Percentiles rank a stretch among this genome's conserved stretches.
Evolutionary conservation across 2,888 invertebrate genomes (phyloP).

Genomic region (Conomelus anceps): DNA sequence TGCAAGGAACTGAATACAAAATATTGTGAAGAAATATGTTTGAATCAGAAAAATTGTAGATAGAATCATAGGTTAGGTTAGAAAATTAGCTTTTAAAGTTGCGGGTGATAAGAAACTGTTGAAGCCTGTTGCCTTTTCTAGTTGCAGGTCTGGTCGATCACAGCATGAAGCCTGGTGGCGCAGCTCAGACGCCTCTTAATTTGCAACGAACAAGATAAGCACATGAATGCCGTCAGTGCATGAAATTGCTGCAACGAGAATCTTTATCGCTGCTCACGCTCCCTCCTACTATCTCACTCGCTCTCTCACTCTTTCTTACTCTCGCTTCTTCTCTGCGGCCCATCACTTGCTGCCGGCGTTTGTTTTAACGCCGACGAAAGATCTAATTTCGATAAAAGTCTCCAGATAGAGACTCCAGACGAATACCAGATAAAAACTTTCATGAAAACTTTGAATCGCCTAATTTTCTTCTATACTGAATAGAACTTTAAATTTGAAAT

Average conservation of each 20-base stretch:
- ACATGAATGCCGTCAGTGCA: neutral
- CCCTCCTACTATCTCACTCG: neutral
- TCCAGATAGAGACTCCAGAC: neutral
- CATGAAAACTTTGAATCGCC: neutral
- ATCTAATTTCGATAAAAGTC: neutral
- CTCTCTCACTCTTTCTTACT: neutral
- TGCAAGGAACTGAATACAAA: too few relatives aligned
- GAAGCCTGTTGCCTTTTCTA: neutral
- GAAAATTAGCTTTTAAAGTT: neutral
- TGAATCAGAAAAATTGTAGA: too few relatives aligned
- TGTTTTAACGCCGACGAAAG: neutral
- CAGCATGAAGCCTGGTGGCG: neutral
- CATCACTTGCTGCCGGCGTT: neutral
- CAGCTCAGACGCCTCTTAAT: neutral
- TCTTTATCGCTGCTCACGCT: neutral
- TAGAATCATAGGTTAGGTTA: too few relatives aligned
- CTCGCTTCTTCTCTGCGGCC: neutral
- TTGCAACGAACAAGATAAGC: neutral
- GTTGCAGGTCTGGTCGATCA: neutral
- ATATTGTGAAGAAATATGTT: too few relatives aligned
- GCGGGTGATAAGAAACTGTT: neutral
- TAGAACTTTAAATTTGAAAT: neutral
- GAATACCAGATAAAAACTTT: neutral
- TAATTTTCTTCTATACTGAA: neutral
- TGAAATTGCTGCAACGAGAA: neutral